Evolutionary conservation across 2,797 vertebrate species (phyloP).

Genomic region (Lateolabrax maculatus): DNA sequence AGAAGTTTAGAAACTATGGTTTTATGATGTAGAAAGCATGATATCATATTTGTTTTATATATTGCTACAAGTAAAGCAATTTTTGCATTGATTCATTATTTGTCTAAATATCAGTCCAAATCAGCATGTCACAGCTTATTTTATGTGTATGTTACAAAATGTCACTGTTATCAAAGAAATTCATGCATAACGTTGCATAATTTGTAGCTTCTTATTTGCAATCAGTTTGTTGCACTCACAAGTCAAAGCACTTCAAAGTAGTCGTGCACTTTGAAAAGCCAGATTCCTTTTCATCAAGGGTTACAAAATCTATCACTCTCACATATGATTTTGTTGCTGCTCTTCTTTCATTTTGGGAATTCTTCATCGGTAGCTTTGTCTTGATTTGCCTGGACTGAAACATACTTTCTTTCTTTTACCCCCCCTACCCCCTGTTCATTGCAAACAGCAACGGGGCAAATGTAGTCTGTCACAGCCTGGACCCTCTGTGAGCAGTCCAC

Average conservation of each 20-base stretch:
- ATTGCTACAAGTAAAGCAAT: neutral
- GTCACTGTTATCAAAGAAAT: slow-evolving; percentile 48
- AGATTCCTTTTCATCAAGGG: slow-evolving; percentile 86
- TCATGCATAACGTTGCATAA: slow-evolving; percentile 60
- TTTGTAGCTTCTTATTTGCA: slow-evolving; percentile 56
- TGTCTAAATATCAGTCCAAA: slow-evolving; percentile 68
- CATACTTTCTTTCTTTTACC: slow-evolving; percentile 97
- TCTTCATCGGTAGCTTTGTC: slow-evolving; percentile 94
- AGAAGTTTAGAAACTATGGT: slow-evolving; percentile 12
- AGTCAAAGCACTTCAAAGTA: slow-evolving; percentile 58
- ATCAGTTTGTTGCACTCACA: slow-evolving; percentile 28
- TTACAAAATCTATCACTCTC: slow-evolving; percentile 84
- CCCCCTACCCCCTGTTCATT: slow-evolving; percentile 93
- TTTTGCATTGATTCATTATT: slow-evolving; percentile 3
- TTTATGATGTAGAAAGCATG: slow-evolving; percentile 42
- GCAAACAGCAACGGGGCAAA: slow-evolving; percentile 99
- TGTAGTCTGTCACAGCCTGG: slow-evolving; percentile 96
- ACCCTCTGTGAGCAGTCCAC: slow-evolving; percentile 96
- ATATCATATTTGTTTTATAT: slow-evolving; percentile 17
- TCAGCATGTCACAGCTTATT: slow-evolving; percentile 67
- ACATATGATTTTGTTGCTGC: slow-evolving; percentile 90
- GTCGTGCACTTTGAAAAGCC: slow-evolving; percentile 86
- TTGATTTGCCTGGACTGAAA: slow-evolving; percentile 99
- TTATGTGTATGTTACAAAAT: slow-evolving; percentile 58
- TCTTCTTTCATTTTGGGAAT: slow-evolving; percentile 86